Evolutionary conservation across 2,888 invertebrate genomes (phyloP), one percentile per base, ranked within the genome.

Genomic region (Timema podura): DNA sequence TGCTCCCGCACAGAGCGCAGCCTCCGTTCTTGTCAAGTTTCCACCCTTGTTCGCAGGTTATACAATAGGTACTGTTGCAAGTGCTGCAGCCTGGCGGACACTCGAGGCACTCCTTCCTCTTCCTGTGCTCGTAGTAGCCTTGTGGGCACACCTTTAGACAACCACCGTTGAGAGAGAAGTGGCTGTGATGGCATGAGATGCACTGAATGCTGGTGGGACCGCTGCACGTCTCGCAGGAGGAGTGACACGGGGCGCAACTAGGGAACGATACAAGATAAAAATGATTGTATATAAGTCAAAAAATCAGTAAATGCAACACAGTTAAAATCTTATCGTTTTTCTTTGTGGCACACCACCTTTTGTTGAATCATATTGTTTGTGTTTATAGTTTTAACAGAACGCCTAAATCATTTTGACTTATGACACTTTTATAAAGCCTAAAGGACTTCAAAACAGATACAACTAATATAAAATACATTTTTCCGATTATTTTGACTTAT

Each of bases 151-250:
- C 64, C 45, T 66, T 57, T 9, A 75, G 66, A 65, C 76, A 76
- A 16, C 70, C 71, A 16, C 76, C 76, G 61, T 72, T 67, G 47
- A 72, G 68, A 47, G 75, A 68, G 57, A 74, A 75, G 69, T 75
- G 77, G 15, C 74, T 73, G 11, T 71, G 30, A 57, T 76, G 76
- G 74, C 80, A 80, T 0, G 73, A 68, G 16, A 77, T 75, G 72
- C 79, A 79, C 48, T 76, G 72, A 11, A 67, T 70, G 48, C 68
- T 72, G n/a, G 70, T 69, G 9, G 75, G 72, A 10, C 75, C 76
- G 51, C 64, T 64, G 68, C 76, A 76, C 44, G 73, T 74, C 54
- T 74, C 72, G 72, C 76, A 76, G 10, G 75, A 71, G 5, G 71
- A 64, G 65, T 75, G 74, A 61, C 76, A 76, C 10, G 71, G 65